Base-by-base conservation (phyloP, 2,113 vertebrate species). In the Nothobranchius furzeri region DNA sequence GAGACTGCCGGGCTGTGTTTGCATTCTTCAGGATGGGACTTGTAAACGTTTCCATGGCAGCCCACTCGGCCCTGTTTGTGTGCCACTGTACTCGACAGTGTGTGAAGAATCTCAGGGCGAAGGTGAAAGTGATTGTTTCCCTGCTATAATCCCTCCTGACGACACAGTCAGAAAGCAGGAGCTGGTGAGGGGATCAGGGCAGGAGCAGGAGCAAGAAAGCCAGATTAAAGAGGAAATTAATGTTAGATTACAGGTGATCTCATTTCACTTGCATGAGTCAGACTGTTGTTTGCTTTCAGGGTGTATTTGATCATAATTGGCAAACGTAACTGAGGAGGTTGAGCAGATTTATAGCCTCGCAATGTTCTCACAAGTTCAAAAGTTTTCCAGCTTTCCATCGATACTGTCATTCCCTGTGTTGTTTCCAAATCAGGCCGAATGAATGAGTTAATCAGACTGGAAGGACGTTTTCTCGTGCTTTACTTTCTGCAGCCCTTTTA, bases 11-110 rank as follows among this genome's bases (percentile, higher is more conserved):
- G 9, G 57, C 14, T 73, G 9, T 87, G 87, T 87, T 90, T 88
- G 82, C 80, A 84, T 90, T 88, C 82, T 82, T 88, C 85, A 87
- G 76, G 85, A 87, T 46, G 62, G 77, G 75, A 87, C 88, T 63
- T 84, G 87, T 88, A 90, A 88, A 86, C 57, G 85, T 90, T 79
- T 80, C 87, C 65, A 86, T 86, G 82, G 82, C 64, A 81, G 70
- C 76, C 43, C 51, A 7, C 59, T 50, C 65, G 6, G 60, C 58
- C 60, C 53, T 68, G 68, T 78, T 62, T 75, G 58, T 65, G 70
- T 48, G 62, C 64, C 7, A 52, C 11, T 24, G 54, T 48, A 10
- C 35, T 69, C 8, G 1, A 57, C 60, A 67, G 35, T 75, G 76
- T 73, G 72, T 36, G 59, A 67, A 25, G 45, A 9, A 37, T 69